Percentiles rank a stretch among this genome's conserved stretches.
These are phyloP conservation scores for Cygnus buccinator DNA, from an alignment of 2,113 vertebrate genomes.

Conservation along the genomic window DNA sequence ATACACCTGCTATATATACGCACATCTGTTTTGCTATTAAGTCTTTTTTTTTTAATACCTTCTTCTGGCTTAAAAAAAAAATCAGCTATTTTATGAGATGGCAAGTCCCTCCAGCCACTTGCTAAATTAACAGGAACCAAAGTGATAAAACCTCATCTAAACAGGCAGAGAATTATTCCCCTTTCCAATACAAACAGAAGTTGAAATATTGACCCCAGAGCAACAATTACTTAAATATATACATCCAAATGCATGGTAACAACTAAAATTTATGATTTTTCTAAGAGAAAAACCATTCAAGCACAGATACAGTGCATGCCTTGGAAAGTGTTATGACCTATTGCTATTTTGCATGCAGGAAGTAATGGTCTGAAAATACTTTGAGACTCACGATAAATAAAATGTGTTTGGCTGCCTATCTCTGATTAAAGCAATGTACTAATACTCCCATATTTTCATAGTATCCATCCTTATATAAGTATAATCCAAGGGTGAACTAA, in stretches of 20 bases:
- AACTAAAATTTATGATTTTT: not conserved
- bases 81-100: not conserved
- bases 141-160: conserved; percentile 12
- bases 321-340: not conserved
- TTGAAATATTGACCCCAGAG: conserved; percentile 6
- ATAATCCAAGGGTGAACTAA: not conserved
- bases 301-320: not conserved
- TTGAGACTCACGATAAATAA: not conserved
- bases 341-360: not conserved
- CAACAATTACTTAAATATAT: not conserved
- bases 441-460: not conserved
- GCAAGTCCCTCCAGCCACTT: not conserved
- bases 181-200: not conserved
- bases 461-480: not conserved
- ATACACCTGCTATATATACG: not conserved
- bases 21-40: not conserved
- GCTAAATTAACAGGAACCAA: not conserved
- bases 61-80: not conserved
- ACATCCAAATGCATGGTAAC: not conserved
- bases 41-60: not conserved
- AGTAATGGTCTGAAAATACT: conserved; percentile 1
- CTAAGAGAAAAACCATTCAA: not conserved
- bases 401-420: not conserved
- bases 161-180: not conserved
- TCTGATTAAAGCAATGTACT: conserved; percentile 13